Evolutionary conservation across 2,797 vertebrate species (phyloP), one percentile per base, ranked within the genome.

Genomic region (Fistularia tabacaria): DNA sequence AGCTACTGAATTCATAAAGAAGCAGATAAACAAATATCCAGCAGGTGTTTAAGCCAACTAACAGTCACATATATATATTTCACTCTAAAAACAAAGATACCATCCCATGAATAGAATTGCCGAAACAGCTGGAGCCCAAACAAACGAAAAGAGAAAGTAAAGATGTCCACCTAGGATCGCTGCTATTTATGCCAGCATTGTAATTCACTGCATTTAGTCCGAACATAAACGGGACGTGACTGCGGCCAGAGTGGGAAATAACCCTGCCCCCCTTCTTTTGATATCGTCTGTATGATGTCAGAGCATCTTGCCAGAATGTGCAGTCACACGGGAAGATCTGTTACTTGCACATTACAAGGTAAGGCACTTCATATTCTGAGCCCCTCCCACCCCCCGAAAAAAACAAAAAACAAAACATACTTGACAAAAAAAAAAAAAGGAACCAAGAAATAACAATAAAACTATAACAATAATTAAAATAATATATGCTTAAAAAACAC

Each of bases 381-480:
- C 25, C 25, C 25, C 25, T 25, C 25, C 25, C 25, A 25, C 85
- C 82, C 61, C 79, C 87, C 82, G 79, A 84, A 88, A 82, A 88
- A 80, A 84, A 77, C 71, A 86, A 81, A 69, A 81, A 84, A 64
- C n/a, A n/a, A 11, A 37, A 36, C 36, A 49, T 11, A 25, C 25
- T 3, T 25, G 25, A 77, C 73, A 85, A 81, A 69, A 81, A 36
- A 10, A 85, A 81, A 69, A 81, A 36, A 10, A 49, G 7, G 25
- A 73, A 85, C 77, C 68, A 85, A 87, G 85, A 83, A 87, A 88
- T 79, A 81, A 87, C 69, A 88, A 85, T 79, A 87, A 80, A 88
- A 87, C 88, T 84, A 88, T 84, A 74, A 88, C 83, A 89, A 83
- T 89, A 89, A 89, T 88, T 82, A 88, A 86, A 87, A 90, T 88